Percentiles rank a stretch among this genome's conserved stretches.
Evolutionary conservation across 2,888 invertebrate genomes (phyloP).

Genomic region (Aspidiotus destructor): DNA sequence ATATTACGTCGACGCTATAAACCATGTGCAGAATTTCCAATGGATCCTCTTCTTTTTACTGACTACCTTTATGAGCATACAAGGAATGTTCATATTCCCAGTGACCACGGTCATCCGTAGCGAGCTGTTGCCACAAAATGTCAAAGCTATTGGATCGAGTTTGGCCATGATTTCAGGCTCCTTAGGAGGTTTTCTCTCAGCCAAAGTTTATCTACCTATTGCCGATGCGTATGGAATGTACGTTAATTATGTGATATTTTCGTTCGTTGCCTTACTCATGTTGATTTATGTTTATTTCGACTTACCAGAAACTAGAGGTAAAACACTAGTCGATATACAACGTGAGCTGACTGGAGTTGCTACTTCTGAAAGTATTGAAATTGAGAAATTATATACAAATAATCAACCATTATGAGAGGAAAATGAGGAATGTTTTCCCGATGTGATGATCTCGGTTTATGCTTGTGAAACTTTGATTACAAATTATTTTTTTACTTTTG

Average conservation of each 20-base stretch:
- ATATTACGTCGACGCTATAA: neutral
- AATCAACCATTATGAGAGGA: too few relatives aligned
- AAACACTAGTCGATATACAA: conserved; percentile 21
- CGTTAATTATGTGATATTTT: conserved; percentile 14
- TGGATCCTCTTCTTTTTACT: neutral
- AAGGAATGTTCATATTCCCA: neutral
- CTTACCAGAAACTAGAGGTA: conserved; percentile 19
- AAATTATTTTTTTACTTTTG: too few relatives aligned
- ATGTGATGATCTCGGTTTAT: too few relatives aligned
- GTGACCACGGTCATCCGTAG: neutral
- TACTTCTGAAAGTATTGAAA: too few relatives aligned
- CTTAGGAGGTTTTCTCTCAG: neutral
- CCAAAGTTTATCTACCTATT: conserved; percentile 8
- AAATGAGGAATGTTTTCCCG: too few relatives aligned
- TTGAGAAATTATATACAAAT: too few relatives aligned
- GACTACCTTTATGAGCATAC: neutral
- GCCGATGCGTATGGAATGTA: conserved; percentile 10
- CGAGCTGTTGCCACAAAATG: conserved; percentile 13
- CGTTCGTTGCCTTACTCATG: conserved; percentile 1
- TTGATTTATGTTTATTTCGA: conserved; percentile 10
- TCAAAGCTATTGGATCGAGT: conserved; percentile 9
- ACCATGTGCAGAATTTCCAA: neutral
- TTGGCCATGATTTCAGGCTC: neutral
- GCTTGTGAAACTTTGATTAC: too few relatives aligned
- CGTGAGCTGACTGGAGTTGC: too few relatives aligned